Conservation (phyloP, 1,140 invertebrate species). For the Drosophila kikkawai region DNA sequence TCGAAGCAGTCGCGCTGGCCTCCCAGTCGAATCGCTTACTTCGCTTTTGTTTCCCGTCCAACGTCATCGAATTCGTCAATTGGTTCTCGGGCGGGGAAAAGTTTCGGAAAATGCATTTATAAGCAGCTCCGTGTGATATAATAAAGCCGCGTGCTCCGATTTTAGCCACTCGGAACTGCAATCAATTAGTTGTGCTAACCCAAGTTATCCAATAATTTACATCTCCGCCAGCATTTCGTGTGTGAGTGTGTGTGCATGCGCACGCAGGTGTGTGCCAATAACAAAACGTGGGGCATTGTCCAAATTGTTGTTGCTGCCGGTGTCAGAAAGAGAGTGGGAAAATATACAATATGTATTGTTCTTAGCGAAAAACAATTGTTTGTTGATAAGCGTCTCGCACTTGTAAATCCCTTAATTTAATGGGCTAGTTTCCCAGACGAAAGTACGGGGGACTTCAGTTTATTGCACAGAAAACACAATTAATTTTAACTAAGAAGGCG, state of each 20-base stretch:
- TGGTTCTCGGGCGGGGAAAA: conserved; percentile 51
- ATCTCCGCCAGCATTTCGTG: conserved; percentile 24
- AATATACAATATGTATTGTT: conserved; percentile 9
- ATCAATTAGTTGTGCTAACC: conserved; percentile 26
- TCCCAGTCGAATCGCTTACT: conserved; percentile 12
- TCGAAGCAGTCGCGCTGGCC: conserved; percentile 39
- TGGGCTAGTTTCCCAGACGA: conserved; percentile 24
- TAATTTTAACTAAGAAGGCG: not conserved
- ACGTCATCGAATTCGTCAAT: conserved; percentile 75
- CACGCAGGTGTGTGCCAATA: conserved; percentile 62
- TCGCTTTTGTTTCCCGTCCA: conserved; percentile 21
- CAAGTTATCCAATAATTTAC: conserved; percentile 34
- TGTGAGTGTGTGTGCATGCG: conserved; percentile 37
- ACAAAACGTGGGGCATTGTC: conserved; percentile 39
- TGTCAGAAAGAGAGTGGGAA: conserved; percentile 12
- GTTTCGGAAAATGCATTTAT: conserved; percentile 48
- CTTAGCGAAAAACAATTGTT: conserved; percentile 24
- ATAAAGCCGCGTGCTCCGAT: conserved; percentile 30
- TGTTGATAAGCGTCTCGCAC: conserved; percentile 38
- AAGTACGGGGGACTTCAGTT: conserved; percentile 1
- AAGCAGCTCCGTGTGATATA: conserved; percentile 50
- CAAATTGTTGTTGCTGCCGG: conserved; percentile 6
- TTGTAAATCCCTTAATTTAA: conserved; percentile 43
- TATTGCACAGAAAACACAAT: conserved; percentile 11
- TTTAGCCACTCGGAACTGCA: conserved; percentile 21